Base-by-base conservation (phyloP, 2,113 vertebrate genomes). In the Brachyhypopomus occidentalis region DNA sequence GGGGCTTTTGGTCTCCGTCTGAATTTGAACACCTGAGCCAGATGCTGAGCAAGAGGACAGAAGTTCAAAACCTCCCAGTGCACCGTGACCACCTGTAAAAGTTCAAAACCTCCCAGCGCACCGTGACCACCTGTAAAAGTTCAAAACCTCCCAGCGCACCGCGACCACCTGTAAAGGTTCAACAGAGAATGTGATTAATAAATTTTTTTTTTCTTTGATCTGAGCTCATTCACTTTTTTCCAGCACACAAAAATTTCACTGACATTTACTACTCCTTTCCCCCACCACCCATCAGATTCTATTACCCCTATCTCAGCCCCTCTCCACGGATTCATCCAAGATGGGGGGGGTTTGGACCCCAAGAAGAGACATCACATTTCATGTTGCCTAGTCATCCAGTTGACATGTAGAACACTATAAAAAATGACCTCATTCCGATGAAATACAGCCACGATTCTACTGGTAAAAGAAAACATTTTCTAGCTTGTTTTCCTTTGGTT, bases 1-100 rank as follows among this genome's bases (percentile, higher is more conserved):
- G 4, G 20, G 12, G n/a, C 6, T 34, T 81, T 45, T 3, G 12
- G 34, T 64, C 17, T 23, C n/a, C 20, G 1, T 56, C 22, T 64
- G 78, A 73, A 66, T 66, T 52, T 20, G 60, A 69, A 45, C 79
- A 52, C 38, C 52, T 75, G 48, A 58, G 72, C 71, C 62, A 67
- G 79, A 62, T 75, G 80, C 6, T 20, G 72, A 67, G 78, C 1
- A 45, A 80, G 36, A 69, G 22, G 11, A 55, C 30, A 66, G n/a
- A 62, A 74, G 22, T 14, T 27, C 30, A 55, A 5, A n/a, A 70
- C 58, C 80, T 69, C 58, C 1, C 36, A 25, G 4, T 34, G 20
- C 7, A 23, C 64, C 19, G 17, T 2, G 19, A 8, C 16, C 41
- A 60, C 63, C 30, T 52, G 12, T 52, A 52, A 52, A 48, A 60